A percentile compares a stretch with the other conserved stretches of the same genome.
phyloP scores from a whole-genome alignment of 2,888 invertebrate genomes.

The Phyto melanocephala region DNA sequence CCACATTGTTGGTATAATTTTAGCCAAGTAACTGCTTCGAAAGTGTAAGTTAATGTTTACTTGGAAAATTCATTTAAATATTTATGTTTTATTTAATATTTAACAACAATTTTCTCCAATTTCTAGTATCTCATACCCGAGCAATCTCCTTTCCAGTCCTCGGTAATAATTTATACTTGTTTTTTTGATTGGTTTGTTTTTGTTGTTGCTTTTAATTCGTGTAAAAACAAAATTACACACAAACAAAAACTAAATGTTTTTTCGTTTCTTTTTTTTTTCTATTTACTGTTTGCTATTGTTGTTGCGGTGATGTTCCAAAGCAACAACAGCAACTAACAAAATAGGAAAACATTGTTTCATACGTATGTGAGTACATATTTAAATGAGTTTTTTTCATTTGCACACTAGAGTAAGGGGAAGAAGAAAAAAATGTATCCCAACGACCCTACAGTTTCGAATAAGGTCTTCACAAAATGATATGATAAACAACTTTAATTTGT shows the following conservation, averaged over 20 bases:
- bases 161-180: background rate
- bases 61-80: slow-evolving; percentile 49
- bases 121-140: background rate
- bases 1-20: background rate
- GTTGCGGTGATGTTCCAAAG: slow-evolving; percentile 13
- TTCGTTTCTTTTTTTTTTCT: background rate
- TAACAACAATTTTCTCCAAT: slow-evolving; percentile 11
- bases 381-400: slow-evolving; percentile 36
- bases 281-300: background rate
- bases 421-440: too few relatives aligned
- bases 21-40: background rate
- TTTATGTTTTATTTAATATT: slow-evolving; percentile 52
- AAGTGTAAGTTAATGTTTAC: background rate
- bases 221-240: background rate
- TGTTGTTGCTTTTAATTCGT: background rate
- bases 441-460: too few relatives aligned
- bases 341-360: slow-evolving; percentile 1
- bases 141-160: background rate
- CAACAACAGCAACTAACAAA: background rate
- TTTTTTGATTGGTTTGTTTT: background rate
- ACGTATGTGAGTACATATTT: too few relatives aligned
- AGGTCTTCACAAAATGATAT: too few relatives aligned
- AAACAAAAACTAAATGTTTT: background rate
- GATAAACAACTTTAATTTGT: too few relatives aligned
- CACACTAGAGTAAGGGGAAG: background rate